Evolutionary conservation across 2,888 invertebrate genomes (phyloP).

Genomic region (Leptura quadrifasciata): DNA sequence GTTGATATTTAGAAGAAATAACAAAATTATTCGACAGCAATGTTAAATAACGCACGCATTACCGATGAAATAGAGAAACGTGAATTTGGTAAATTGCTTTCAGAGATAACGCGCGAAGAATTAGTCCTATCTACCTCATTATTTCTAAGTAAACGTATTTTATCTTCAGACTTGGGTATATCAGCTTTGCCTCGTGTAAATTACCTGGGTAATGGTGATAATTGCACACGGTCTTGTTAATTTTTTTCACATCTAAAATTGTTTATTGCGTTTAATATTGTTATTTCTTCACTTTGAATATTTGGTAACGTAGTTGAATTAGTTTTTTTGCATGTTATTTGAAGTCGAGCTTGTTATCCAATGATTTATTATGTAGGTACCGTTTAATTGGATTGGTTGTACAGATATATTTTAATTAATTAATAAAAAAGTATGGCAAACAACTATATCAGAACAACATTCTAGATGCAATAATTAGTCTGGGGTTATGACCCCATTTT

Average conservation of each 20-base stretch:
- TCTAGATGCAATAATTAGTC: neutral
- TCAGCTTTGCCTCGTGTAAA: slow-evolving; percentile 23
- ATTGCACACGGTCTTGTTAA: neutral
- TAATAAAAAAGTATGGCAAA: neutral
- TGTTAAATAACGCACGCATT: neutral
- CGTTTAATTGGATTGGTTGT: slow-evolving; percentile 5
- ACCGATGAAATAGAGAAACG: neutral
- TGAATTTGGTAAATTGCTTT: neutral
- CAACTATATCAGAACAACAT: slow-evolving; percentile 23
- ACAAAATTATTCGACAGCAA: slow-evolving; percentile 50
- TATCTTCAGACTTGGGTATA: neutral
- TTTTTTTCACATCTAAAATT: slow-evolving; percentile 40
- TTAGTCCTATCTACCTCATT: slow-evolving; percentile 19
- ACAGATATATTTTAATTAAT: slow-evolving; percentile 13
- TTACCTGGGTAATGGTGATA: slow-evolving; percentile 22
- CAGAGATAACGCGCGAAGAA: slow-evolving; percentile 25
- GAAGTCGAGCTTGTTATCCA: slow-evolving; percentile 16
- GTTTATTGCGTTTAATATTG: slow-evolving; percentile 51
- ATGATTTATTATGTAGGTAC: slow-evolving; percentile 17
- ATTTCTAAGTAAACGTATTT: slow-evolving; percentile 40
- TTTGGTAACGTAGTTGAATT: slow-evolving; percentile 40
- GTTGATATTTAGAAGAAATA: slow-evolving; percentile 56
- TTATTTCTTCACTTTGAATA: slow-evolving; percentile 55
- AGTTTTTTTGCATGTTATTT: slow-evolving; percentile 48
- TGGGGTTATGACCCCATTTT: slow-evolving; percentile 13